These are phyloP conservation scores for Erythrocercus mccallii DNA, from an alignment of 2,113 vertebrate genomes.

Conservation along the genomic window DNA sequence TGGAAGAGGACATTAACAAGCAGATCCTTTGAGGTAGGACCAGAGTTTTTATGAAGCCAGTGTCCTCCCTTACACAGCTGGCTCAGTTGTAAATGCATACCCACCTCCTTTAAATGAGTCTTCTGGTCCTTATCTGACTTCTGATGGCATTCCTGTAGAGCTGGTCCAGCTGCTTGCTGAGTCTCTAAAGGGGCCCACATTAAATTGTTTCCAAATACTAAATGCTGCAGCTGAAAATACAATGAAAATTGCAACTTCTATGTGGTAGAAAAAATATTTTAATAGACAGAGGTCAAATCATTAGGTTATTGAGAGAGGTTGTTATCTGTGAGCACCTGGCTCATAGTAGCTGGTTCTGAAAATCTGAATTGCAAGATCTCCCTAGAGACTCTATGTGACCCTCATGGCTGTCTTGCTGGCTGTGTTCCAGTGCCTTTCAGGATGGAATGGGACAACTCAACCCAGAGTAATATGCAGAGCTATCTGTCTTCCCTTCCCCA, in stretches of 20 bases:
- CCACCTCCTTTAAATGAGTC: background rate
- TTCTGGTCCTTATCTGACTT: background rate
- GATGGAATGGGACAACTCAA: background rate
- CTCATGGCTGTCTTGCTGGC: background rate
- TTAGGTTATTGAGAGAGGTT: background rate
- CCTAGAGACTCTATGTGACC: background rate
- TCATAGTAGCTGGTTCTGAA: background rate
- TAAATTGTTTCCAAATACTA: background rate
- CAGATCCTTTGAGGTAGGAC: rapidly evolving
- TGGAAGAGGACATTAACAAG: background rate
- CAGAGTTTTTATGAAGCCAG: background rate
- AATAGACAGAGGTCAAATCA: background rate
- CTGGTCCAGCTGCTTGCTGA: background rate
- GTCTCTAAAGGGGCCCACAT: background rate
- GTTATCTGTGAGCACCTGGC: background rate
- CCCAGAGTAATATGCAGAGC: background rate
- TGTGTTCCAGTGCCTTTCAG: background rate
- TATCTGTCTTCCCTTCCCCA: background rate
- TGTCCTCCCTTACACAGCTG: background rate
- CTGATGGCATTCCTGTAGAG: background rate
- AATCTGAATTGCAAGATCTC: background rate
- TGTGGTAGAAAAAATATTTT: background rate
- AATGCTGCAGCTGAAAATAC: background rate
- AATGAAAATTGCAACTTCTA: background rate
- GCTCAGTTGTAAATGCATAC: background rate